Percentiles rank a stretch among this genome's conserved stretches.
These are phyloP conservation scores for Leucophenga maculata DNA, from an alignment of 2,888 invertebrate species.

Conservation along the genomic window DNA sequence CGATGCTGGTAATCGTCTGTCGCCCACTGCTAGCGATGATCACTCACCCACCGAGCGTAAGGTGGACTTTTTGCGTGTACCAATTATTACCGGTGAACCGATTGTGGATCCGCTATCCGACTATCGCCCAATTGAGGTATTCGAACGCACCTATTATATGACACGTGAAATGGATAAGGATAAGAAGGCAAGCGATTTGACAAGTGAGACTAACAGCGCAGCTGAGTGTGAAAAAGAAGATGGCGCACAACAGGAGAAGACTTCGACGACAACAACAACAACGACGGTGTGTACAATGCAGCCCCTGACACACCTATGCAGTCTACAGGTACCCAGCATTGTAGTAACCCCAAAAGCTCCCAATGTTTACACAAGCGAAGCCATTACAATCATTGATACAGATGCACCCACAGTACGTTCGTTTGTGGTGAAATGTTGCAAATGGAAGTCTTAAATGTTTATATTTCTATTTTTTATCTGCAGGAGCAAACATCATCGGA, in stretches of 20 bases:
- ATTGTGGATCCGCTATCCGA: conserved; percentile 68
- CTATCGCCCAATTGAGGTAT: conserved; percentile 70
- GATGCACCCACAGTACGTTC: conserved; percentile 73
- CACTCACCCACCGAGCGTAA: conserved; percentile 57
- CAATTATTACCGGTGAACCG: conserved; percentile 62
- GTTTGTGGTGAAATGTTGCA: background rate
- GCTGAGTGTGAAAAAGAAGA: conserved; percentile 44
- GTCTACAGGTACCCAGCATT: conserved; percentile 68
- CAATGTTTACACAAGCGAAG: conserved; percentile 73
- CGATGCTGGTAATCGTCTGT: conserved; percentile 61
- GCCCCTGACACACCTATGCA: conserved; percentile 53
- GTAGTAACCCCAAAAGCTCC: conserved; percentile 58
- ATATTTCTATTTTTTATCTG: conserved; percentile 23
- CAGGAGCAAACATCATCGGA: conserved; percentile 71
- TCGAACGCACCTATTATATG: conserved; percentile 70
- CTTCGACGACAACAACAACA: conserved; percentile 10
- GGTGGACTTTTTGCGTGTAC: conserved; percentile 66
- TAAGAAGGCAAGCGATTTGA: conserved; percentile 39
- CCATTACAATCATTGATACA: conserved; percentile 79
- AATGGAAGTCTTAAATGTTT: background rate
- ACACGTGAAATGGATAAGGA: conserved; percentile 60
- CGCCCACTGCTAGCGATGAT: conserved; percentile 51
- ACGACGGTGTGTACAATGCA: conserved; percentile 22
- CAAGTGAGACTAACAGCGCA: conserved; percentile 21
- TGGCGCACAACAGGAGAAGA: conserved; percentile 38